Percentiles rank a stretch among this genome's conserved stretches.
phyloP scores from a whole-genome alignment of 2,113 vertebrate species.

The Aptenodytes patagonicus region DNA sequence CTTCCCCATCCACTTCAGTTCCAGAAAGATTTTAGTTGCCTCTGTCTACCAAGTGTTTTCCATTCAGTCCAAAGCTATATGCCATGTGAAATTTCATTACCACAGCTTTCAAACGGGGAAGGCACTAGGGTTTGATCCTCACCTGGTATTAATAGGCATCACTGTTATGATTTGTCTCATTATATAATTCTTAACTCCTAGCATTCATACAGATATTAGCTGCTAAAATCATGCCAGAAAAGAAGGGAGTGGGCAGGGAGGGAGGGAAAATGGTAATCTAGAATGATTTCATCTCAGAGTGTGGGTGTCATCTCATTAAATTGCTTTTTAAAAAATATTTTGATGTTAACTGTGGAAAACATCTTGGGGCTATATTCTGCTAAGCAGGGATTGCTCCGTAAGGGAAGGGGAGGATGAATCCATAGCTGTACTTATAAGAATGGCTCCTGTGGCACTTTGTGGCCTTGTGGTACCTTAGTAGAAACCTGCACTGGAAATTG shows the following conservation, averaged over 20 bases:
- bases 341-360: constrained; percentile 9
- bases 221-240: neutral
- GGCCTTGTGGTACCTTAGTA: neutral
- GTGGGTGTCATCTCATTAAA: constrained; percentile 31
- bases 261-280: neutral
- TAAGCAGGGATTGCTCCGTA: neutral
- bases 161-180: neutral
- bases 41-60: neutral
- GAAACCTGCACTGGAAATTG: neutral
- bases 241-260: constrained; percentile 12
- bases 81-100: neutral
- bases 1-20: neutral
- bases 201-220: neutral
- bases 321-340: constrained; percentile 34
- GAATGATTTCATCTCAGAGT: constrained; percentile 9
- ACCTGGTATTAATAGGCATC: neutral
- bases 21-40: neutral
- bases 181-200: neutral
- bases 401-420: neutral
- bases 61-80: neutral
- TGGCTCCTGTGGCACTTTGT: neutral
- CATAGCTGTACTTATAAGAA: neutral
- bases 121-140: neutral
- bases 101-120: neutral
- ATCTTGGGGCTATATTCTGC: neutral